phyloP scores from a whole-genome alignment of 1,140 invertebrate genomes.

The Aradophagus sp. region DNA sequence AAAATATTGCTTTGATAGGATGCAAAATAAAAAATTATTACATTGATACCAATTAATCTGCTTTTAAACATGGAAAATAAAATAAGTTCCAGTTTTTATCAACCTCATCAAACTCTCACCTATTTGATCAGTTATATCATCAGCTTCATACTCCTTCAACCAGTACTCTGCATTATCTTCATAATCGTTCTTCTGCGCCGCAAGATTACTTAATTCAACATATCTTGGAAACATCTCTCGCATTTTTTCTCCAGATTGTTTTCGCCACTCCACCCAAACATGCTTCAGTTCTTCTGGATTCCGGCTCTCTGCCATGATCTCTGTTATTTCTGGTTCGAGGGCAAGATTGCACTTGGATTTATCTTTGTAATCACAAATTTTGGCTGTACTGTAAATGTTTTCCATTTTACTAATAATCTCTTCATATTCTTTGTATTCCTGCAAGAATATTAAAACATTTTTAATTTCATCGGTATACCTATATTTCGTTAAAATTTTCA shows the following conservation, averaged over 20 bases:
- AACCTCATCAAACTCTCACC: too few relatives aligned
- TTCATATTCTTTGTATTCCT: conserved; percentile 78
- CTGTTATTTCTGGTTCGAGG: conserved; percentile 85
- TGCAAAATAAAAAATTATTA: too few relatives aligned
- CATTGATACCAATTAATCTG: too few relatives aligned
- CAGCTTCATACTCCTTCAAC: conserved; percentile 79
- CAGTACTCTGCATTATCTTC: conserved; percentile 79
- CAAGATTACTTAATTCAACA: conserved; percentile 86
- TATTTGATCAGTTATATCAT: conserved; percentile 78
- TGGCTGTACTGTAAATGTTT: conserved; percentile 85
- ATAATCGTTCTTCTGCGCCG: conserved; percentile 82
- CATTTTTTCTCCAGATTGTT: conserved; percentile 83
- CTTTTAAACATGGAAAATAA: too few relatives aligned
- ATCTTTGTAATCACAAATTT: conserved; percentile 83
- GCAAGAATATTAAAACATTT: background rate
- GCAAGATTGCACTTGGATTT: conserved; percentile 80
- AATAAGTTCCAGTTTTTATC: too few relatives aligned
- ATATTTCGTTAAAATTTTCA: too few relatives aligned
- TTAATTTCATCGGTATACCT: too few relatives aligned
- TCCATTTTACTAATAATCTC: conserved; percentile 83
- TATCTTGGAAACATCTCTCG: conserved; percentile 81
- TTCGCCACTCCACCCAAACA: conserved; percentile 86
- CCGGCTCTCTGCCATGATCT: conserved; percentile 80
- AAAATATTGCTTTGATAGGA: too few relatives aligned
- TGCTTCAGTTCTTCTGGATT: conserved; percentile 83